Conservation (phyloP, 2,888 invertebrate species). For the Acleris holmiana region DNA sequence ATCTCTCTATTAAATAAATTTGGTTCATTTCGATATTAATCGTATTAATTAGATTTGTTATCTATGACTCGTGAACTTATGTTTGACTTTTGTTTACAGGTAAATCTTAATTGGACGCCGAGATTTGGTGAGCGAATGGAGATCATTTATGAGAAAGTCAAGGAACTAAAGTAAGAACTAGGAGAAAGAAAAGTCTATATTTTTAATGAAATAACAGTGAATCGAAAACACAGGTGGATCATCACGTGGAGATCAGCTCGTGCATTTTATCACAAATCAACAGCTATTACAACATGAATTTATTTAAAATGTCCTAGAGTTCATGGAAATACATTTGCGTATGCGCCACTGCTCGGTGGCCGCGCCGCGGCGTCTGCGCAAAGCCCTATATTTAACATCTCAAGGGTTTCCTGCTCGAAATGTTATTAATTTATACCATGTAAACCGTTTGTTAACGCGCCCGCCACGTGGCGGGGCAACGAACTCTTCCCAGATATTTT, state of each 20-base stretch:
- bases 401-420: slow-evolving; percentile 77
- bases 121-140: slow-evolving; percentile 14
- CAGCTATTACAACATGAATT: not conserved
- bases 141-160: not conserved
- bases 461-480: slow-evolving; percentile 71
- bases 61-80: slow-evolving; percentile 38
- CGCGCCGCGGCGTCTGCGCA: slow-evolving; percentile 70
- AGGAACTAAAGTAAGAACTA: too few species aligned
- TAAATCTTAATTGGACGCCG: slow-evolving; percentile 40
- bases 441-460: slow-evolving; percentile 72
- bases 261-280: not conserved
- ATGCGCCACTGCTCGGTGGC: slow-evolving; percentile 37
- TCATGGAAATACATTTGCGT: slow-evolving; percentile 66
- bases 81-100: slow-evolving; percentile 47
- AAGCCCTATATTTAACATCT: slow-evolving; percentile 75
- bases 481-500: slow-evolving; percentile 63
- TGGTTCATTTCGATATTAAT: slow-evolving; percentile 39
- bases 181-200: too few species aligned
- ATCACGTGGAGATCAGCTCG: not conserved
- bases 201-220: too few species aligned
- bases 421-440: slow-evolving; percentile 75
- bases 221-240: too few species aligned
- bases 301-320: slow-evolving; percentile 52
- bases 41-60: slow-evolving; percentile 44
- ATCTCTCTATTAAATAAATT: slow-evolving; percentile 39